Evolutionary conservation across 1,140 invertebrate species (phyloP), one percentile per base, ranked within the genome.

Genomic region (Conus ventricosus): DNA sequence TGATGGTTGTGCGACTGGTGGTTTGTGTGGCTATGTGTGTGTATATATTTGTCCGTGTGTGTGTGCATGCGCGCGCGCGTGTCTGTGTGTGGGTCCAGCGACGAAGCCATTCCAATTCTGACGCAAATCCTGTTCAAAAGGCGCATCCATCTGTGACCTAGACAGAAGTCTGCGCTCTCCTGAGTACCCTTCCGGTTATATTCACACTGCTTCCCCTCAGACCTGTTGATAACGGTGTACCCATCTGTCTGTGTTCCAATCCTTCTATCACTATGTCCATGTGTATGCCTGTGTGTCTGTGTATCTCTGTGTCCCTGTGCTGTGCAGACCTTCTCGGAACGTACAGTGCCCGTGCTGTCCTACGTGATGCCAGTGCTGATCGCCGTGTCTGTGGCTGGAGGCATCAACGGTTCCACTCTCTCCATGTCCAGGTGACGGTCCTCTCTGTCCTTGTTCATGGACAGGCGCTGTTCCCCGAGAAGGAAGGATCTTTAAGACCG

Each of bases 321-420:
- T 20, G 67, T 92, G 78, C 94, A 97, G 95, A 98, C 98, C 3
- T 99, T 99, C 96, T 98, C 98, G 1, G 97, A 99, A 92, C 96
- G 96, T 81, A 95, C 99, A 10, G 99, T 99, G 93, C 98, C 98
- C 5, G 96, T 96, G 88, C 97, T 99, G 94, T 97, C 98, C 0
- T 99, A 98, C 96, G 97, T 97, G 13, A 99, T 99, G 93, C 99
- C 99, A 4, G 96, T 99, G 23, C 99, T 99, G 95, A 99, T 99
- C 0, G 99, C 99, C 0, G 96, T 99, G 85, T 99, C 99, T 0
- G 99, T 99, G 0, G 99, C 99, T 94, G 99, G 99, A 17, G 98
- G 98, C 83, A 98, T 99, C 13, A 99, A 99, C 95, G 99, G 99
- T 88, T 98, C 99, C 90, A 96, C 97, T 13, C 51, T 27, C 78